Evolutionary conservation across 1,140 invertebrate species (phyloP).

Genomic region (Scaptodrosophila lebanonensis): DNA sequence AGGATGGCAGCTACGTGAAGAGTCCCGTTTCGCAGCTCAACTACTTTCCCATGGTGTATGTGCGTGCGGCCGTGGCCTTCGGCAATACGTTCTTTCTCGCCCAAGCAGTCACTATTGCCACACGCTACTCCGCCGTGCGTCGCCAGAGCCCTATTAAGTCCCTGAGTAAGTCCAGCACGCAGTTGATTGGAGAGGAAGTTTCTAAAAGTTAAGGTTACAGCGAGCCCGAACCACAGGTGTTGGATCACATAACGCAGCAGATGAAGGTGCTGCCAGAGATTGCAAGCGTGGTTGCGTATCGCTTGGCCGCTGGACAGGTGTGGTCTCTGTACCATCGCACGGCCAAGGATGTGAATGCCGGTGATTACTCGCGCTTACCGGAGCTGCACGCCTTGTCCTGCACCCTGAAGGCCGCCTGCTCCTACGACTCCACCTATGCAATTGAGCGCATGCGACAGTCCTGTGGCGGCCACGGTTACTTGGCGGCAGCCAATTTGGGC

Average conservation of each 20-base stretch:
- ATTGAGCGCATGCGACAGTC: constrained; percentile 89
- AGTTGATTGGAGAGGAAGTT: background rate
- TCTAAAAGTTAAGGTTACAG: constrained; percentile 5
- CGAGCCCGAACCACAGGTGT: constrained; percentile 89
- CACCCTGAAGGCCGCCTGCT: constrained; percentile 92
- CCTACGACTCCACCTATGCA: constrained; percentile 84
- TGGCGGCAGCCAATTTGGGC: constrained; percentile 89
- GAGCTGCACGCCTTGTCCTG: constrained; percentile 94
- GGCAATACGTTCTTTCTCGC: constrained; percentile 84
- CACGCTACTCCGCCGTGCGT: constrained; percentile 91
- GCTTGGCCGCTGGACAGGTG: constrained; percentile 84
- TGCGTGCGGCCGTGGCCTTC: constrained; percentile 87
- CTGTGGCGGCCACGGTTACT: constrained; percentile 96
- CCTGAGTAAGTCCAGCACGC: constrained; percentile 81
- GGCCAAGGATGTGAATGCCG: constrained; percentile 85
- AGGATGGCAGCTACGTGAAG: constrained; percentile 92
- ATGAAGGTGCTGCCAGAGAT: constrained; percentile 92
- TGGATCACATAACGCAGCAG: constrained; percentile 96
- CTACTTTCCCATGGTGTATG: constrained; percentile 96
- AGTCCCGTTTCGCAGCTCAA: constrained; percentile 90
- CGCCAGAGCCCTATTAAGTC: constrained; percentile 90
- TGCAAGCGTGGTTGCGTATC: constrained; percentile 87
- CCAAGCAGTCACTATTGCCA: constrained; percentile 90
- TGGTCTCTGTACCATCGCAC: constrained; percentile 91
- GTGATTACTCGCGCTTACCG: constrained; percentile 86